Conservation (phyloP, 2,113 vertebrate genomes). For the Callorhinus ursinus region DNA sequence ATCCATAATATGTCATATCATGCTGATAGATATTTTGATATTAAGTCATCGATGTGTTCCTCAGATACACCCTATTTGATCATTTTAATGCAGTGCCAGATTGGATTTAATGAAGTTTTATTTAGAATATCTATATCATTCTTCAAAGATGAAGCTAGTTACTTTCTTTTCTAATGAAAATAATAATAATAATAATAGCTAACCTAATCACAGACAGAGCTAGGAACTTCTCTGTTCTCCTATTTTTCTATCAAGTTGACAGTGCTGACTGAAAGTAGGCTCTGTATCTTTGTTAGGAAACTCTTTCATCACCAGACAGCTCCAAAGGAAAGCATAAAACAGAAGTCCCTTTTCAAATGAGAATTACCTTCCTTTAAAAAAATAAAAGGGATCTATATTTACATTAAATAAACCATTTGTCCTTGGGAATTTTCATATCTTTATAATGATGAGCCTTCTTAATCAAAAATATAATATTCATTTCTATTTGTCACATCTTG, state of each 20-base stretch:
- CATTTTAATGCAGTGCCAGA: neutral
- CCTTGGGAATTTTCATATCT: neutral
- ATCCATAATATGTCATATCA: neutral
- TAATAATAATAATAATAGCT: neutral
- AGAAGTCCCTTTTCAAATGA: neutral
- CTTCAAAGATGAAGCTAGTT: neutral
- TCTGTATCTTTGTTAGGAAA: neutral
- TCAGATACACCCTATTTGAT: neutral
- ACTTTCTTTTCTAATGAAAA: neutral
- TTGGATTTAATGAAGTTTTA: neutral
- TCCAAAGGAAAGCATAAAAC: too few relatives aligned
- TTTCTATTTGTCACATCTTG: neutral
- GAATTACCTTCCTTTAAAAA: neutral
- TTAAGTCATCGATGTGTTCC: neutral
- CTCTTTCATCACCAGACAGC: neutral
- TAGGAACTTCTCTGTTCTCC: neutral
- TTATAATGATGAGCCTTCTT: neutral
- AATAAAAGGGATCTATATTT: neutral
- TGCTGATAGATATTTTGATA: neutral
- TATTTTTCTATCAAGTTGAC: neutral
- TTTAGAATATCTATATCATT: neutral
- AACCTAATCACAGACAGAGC: neutral
- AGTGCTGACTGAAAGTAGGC: neutral
- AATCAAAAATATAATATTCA: neutral
- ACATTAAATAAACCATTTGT: neutral